Evolutionary conservation across 2,888 invertebrate species (phyloP), one percentile per base, ranked within the genome.

Genomic region (Drosophila lacicola): DNA sequence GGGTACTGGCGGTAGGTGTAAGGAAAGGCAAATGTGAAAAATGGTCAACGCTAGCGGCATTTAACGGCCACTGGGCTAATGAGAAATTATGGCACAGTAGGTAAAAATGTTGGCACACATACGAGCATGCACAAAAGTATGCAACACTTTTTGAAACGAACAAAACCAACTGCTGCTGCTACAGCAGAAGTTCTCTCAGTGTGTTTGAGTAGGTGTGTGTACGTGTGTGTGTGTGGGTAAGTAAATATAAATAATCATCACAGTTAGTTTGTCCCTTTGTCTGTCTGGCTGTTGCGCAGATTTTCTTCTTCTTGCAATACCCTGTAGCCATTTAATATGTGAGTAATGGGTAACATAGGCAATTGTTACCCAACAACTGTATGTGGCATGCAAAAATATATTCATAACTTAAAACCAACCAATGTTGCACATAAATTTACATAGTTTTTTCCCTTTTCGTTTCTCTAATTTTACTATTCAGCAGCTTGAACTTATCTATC

Each of bases 31-130:
- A 73, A 64, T 78, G 78, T 76, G 65, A 76, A 66, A 76, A 78
- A 78, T 76, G 74, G 69, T 65, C 78, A 78, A 69, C 74, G 69
- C 57, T 64, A 78, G 65, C 78, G 61, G 64, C 79, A 75, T 78
- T 75, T 73, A 75, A 75, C 75, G 89, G 91, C 84, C 90, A 89
- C 83, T 90, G 81, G 84, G 86, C 89, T 91, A 90, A 91, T 90
- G 90, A 90, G 90, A 90, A 91, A 91, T 90, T 90, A 90, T 82
- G 77, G 81, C 77, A 74, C 79, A 81, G 68, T 80, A 65, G 71
- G 75, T 70, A 68, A 66, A 78, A 88, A 65, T 76, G 68, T 77
- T 67, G 77, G 68, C 71, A 65, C 51, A n/a, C 33, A 39, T 29
- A 33, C 33, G 44, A 14, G 36, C 45, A 19, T 6, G n/a, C 55